Percentiles rank a stretch among this genome's conserved stretches.
These are phyloP conservation scores for Planococcus citri DNA, from an alignment of 1,140 invertebrate genomes.

Conservation along the genomic window DNA sequence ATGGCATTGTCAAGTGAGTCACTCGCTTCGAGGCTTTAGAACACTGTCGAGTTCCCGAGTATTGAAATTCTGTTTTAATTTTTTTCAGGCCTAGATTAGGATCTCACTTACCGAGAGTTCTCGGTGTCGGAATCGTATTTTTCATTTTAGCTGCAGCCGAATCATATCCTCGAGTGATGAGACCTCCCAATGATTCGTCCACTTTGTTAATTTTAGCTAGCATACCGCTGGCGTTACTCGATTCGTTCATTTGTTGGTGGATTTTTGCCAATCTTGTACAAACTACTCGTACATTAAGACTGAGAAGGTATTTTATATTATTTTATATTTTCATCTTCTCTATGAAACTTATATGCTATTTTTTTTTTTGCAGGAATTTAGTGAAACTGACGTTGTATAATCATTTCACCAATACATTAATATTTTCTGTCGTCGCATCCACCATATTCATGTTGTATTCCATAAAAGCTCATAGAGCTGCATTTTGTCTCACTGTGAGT, in stretches of 20 bases:
- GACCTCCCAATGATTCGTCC: slow-evolving; percentile 49
- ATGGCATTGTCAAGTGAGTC: slow-evolving; percentile 85
- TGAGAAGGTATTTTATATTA: slow-evolving; percentile 43
- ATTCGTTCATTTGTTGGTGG: slow-evolving; percentile 65
- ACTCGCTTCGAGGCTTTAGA: neutral
- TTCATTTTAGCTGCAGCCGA: slow-evolving; percentile 71
- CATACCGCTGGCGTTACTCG: slow-evolving; percentile 56
- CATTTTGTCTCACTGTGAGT: slow-evolving; percentile 51
- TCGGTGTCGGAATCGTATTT: slow-evolving; percentile 66
- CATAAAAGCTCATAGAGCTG: slow-evolving; percentile 59
- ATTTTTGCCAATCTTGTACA: slow-evolving; percentile 79
- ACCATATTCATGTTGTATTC: slow-evolving; percentile 87
- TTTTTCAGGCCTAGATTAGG: slow-evolving; percentile 64
- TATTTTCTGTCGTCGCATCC: slow-evolving; percentile 77
- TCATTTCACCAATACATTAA: slow-evolving; percentile 86
- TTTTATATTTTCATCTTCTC: slow-evolving; percentile 31
- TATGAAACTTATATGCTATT: neutral
- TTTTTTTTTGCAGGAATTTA: slow-evolving; percentile 49
- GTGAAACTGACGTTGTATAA: slow-evolving; percentile 81
- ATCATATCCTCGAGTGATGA: slow-evolving; percentile 60
- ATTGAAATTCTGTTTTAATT: slow-evolving; percentile 23
- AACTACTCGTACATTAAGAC: slow-evolving; percentile 72
- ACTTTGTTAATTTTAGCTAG: slow-evolving; percentile 55
- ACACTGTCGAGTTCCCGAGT: neutral
- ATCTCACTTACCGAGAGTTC: slow-evolving; percentile 69